Base-by-base conservation (phyloP, 2,113 vertebrate species). In the Channa argus region DNA sequence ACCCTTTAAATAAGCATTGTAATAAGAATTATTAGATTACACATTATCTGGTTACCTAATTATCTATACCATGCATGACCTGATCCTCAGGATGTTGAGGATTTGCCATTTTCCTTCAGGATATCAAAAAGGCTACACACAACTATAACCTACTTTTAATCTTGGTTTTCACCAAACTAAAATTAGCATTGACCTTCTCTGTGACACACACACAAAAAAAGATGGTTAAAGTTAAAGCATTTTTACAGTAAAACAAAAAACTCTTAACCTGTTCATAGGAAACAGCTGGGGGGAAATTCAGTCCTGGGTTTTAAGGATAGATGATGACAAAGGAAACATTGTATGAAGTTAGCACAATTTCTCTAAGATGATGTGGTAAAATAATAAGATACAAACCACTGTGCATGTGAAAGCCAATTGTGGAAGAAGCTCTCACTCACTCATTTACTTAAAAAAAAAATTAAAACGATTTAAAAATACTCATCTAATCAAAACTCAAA, bases 111-210 rank as follows among this genome's bases (percentile, higher is more conserved):
- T 61, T 74, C 43, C 54, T 64, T 76, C 52, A 63, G 63, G 13
- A 59, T 53, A 50, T 68, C 63, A 64, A 58, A 41, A 45, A 67
- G 5, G 54, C 58, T 63, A 37, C 10, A 34, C 53, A 24, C 24
- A 24, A 24, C 41, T 38, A 46, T 50, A 66, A 14, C 1, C 3
- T 53, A 3, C 8, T 52, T 4, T 5, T 24, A 24, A 60, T 85
- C 52, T 67, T 54, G 84, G 71, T 79, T 82, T 81, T 54, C 56
- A 77, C 68, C 7, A 9, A 12, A 62, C 63, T 79, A 82, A 85
- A 83, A 83, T 87, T 82, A 88, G 78, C 39, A 46, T 13, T 24
- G 7, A 43, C 58, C 43, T 56, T 47, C 52, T 14, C 3, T 5
- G 38, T 49, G 44, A 49, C 15, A 67, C 78, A 34, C 51, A 63